Percentiles rank a stretch among this genome's conserved stretches.
phyloP scores from a whole-genome alignment of 2,888 invertebrate species.

The Lamellibrachia satsuma region DNA sequence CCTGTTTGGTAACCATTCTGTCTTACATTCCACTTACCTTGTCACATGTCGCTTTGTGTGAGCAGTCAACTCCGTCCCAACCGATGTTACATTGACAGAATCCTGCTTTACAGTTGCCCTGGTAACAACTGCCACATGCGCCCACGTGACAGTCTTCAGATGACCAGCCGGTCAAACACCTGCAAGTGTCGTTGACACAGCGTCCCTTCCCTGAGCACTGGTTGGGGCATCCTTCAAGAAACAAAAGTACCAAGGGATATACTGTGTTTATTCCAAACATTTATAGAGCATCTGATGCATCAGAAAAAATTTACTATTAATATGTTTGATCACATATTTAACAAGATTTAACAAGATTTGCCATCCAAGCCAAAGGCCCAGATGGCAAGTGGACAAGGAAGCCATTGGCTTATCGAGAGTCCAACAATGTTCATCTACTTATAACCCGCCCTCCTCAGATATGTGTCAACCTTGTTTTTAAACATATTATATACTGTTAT shows the following conservation, averaged over 20 bases:
- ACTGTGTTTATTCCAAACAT: not conserved
- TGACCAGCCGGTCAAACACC: not conserved
- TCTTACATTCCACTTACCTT: not conserved
- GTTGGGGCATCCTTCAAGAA: slow-evolving; percentile 14
- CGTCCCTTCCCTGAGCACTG: not conserved
- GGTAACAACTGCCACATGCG: not conserved
- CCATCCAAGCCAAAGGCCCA: too few relatives aligned
- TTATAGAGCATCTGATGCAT: not conserved
- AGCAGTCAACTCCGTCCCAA: slow-evolving; percentile 22
- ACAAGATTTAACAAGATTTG: too few relatives aligned
- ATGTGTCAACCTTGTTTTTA: too few relatives aligned
- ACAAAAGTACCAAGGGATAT: not conserved
- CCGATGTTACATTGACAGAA: slow-evolving; percentile 25
- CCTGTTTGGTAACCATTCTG: too few relatives aligned
- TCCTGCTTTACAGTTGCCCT: slow-evolving; percentile 24
- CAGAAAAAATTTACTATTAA: too few relatives aligned
- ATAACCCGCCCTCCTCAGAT: too few relatives aligned
- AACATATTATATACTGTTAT: too few relatives aligned
- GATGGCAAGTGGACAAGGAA: too few relatives aligned
- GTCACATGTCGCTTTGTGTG: not conserved
- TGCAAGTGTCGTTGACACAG: slow-evolving; percentile 17
- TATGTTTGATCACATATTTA: too few relatives aligned
- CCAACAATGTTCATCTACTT: too few relatives aligned
- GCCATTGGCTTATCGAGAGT: too few relatives aligned
- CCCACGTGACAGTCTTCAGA: not conserved